Evolutionary conservation across 2,888 invertebrate genomes (phyloP).

Genomic region (Tiphia femorata): DNA sequence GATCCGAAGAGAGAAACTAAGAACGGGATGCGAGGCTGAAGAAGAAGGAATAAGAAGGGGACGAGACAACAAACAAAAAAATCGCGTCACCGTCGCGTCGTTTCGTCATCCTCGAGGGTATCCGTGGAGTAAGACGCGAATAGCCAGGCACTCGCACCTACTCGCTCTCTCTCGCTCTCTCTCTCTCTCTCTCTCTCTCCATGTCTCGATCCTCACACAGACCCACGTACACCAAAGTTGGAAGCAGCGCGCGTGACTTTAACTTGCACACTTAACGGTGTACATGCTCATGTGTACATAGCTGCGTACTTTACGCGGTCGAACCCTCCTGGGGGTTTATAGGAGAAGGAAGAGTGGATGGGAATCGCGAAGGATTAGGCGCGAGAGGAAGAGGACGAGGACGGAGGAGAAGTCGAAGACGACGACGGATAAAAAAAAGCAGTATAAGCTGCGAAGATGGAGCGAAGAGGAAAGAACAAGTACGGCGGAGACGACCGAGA

Average conservation of each 20-base stretch:
- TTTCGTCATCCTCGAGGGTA: constrained; percentile 21
- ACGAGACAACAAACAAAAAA: too few species aligned
- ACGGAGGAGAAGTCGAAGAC: constrained; percentile 1
- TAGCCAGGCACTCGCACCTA: too few species aligned
- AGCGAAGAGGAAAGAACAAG: constrained; percentile 11
- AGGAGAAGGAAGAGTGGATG: constrained; percentile 30
- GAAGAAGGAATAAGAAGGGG: too few species aligned
- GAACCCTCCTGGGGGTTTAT: constrained; percentile 37
- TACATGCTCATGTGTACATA: constrained; percentile 17
- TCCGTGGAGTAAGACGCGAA: too few species aligned
- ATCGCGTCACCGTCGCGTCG: too few species aligned
- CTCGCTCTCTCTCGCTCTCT: too few species aligned
- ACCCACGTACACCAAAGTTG: too few species aligned
- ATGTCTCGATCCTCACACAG: too few species aligned
- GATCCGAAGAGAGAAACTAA: too few species aligned
- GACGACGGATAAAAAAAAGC: neutral
- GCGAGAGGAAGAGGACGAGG: neutral
- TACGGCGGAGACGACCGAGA: constrained; percentile 10
- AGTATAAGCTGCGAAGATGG: constrained; percentile 6
- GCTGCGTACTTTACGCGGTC: constrained; percentile 21
- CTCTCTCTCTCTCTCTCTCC: too few species aligned
- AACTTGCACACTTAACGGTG: constrained; percentile 9
- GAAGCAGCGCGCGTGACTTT: neutral
- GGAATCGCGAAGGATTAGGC: neutral
- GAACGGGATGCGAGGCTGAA: too few species aligned